phyloP scores from a whole-genome alignment of 2,888 invertebrate species.

The Phyllotreta cruciferae region DNA sequence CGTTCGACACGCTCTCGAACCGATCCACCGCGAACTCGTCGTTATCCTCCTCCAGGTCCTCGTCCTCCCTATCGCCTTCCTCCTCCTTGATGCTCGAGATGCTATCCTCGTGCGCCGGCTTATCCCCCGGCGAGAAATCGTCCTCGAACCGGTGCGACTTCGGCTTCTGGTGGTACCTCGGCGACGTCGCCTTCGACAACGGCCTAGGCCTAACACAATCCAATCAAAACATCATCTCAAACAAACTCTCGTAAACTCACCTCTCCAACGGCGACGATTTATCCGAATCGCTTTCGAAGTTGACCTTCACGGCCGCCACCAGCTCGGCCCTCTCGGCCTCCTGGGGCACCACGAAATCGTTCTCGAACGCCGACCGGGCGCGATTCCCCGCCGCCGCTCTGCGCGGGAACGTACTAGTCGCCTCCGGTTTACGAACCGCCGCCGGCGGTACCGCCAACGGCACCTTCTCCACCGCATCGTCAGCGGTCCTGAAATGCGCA shows the following conservation, averaged over 20 bases:
- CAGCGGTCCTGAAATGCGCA: conserved; percentile 47
- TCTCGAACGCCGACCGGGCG: conserved; percentile 64
- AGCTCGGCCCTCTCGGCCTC: conserved; percentile 45
- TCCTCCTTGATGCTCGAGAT: conserved; percentile 57
- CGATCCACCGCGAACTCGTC: conserved; percentile 50
- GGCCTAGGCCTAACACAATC: conserved; percentile 14
- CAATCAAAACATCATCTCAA: conserved; percentile 9
- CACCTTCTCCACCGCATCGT: no score
- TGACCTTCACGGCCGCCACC: conserved; percentile 44
- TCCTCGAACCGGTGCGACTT: conserved; percentile 63
- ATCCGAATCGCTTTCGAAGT: conserved; percentile 56
- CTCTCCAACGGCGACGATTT: conserved; percentile 41
- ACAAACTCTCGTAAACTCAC: conserved; percentile 6
- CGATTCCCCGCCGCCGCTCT: conserved; percentile 55
- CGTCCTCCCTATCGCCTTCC: conserved; percentile 52
- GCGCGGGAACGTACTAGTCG: conserved; percentile 52
- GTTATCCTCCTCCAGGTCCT: conserved; percentile 48
- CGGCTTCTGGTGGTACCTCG: conserved; percentile 46
- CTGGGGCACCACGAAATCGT: conserved; percentile 67
- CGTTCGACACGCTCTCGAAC: conserved; percentile 45
- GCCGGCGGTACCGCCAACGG: no score
- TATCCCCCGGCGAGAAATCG: conserved; percentile 64
- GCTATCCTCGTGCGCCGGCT: conserved; percentile 44
- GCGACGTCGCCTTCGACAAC: conserved; percentile 41
- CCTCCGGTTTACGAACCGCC: background rate